Conservation (phyloP, 1,140 invertebrate genomes). For the Calosoma granatense region DNA sequence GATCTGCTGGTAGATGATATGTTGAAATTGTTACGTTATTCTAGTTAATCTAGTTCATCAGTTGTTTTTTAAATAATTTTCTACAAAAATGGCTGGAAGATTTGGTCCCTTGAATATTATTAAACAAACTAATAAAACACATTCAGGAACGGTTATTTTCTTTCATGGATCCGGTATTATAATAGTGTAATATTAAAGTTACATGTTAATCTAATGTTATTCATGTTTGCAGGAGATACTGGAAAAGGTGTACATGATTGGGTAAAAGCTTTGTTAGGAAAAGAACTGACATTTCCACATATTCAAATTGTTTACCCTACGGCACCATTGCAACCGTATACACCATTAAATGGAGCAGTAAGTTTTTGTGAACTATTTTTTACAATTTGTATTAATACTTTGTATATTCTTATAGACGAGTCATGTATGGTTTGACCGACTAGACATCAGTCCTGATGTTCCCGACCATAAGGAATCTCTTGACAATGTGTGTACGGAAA, state of each 20-base stretch:
- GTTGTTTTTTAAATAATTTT: too few species aligned
- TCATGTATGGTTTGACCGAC: constrained; percentile 63
- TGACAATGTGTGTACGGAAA: constrained; percentile 40
- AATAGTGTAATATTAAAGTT: constrained; percentile 12
- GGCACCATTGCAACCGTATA: constrained; percentile 56
- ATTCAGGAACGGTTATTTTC: constrained; percentile 46
- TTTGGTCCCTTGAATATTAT: constrained; percentile 25
- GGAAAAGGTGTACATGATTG: constrained; percentile 51
- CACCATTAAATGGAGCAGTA: constrained; percentile 47
- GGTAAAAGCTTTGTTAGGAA: constrained; percentile 46
- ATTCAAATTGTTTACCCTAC: constrained; percentile 61
- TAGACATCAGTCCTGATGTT: constrained; percentile 43
- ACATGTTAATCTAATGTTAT: constrained; percentile 15
- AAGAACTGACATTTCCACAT: constrained; percentile 52
- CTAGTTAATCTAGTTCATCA: too few species aligned
- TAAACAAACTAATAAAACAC: constrained; percentile 29
- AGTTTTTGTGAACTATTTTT: constrained; percentile 18
- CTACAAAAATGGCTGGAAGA: constrained; percentile 15
- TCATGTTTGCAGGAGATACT: constrained; percentile 45
- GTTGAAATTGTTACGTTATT: too few species aligned
- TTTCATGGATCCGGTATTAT: constrained; percentile 50
- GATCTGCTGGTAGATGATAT: too few species aligned
- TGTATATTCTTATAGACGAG: constrained; percentile 32
- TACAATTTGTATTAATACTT: too few species aligned
- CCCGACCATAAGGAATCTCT: constrained; percentile 50